These are phyloP conservation scores for Spatula versicolor DNA, from an alignment of 2,797 vertebrate genomes.

Conservation along the genomic window DNA sequence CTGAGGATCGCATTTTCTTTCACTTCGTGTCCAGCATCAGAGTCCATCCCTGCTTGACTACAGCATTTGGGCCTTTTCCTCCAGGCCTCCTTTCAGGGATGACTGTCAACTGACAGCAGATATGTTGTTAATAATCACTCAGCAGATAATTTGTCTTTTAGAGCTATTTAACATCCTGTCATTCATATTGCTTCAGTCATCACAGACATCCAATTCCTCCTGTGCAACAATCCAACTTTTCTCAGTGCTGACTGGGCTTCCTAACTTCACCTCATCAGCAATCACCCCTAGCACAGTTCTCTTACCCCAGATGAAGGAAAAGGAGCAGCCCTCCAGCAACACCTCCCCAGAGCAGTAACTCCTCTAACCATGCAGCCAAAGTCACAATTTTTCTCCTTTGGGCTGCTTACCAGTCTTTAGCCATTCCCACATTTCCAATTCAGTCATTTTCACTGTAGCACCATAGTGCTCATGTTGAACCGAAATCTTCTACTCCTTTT, in stretches of 20 bases:
- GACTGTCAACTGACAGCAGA: neutral
- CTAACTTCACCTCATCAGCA: neutral
- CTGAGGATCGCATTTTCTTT: neutral
- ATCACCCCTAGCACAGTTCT: rapidly evolving
- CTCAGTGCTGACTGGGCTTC: neutral
- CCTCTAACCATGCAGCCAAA: neutral
- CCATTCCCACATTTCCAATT: neutral
- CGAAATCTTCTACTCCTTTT: neutral
- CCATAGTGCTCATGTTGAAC: neutral
- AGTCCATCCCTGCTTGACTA: neutral
- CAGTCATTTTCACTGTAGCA: rapidly evolving
- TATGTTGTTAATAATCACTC: neutral
- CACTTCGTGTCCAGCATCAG: neutral
- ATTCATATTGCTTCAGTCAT: constrained; percentile 47
- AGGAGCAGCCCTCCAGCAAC: neutral
- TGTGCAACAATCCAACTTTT: neutral
- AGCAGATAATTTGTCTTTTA: neutral
- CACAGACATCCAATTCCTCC: constrained; percentile 25
- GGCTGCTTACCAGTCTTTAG: neutral
- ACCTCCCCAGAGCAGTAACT: neutral
- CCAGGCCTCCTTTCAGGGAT: neutral
- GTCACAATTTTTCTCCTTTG: neutral
- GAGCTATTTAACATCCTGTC: constrained; percentile 31
- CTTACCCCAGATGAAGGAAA: neutral
- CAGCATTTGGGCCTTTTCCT: neutral